Conservation (phyloP, 2,113 vertebrate species). For the Chauna torquata region DNA sequence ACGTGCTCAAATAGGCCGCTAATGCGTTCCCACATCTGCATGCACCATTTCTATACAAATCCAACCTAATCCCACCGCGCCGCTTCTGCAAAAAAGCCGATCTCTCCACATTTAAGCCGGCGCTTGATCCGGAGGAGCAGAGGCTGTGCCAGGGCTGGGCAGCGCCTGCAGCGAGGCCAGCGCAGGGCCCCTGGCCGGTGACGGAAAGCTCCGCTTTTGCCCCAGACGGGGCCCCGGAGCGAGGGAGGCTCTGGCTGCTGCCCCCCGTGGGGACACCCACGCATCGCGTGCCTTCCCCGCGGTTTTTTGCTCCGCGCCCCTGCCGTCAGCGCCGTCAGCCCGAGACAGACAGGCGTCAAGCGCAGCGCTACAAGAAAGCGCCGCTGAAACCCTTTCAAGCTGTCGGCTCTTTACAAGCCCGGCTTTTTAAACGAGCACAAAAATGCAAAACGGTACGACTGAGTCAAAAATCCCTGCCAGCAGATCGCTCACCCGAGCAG, state of each 20-base stretch:
- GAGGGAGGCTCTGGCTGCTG: neutral
- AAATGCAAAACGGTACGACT: neutral
- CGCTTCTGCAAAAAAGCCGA: neutral
- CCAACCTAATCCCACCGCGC: neutral
- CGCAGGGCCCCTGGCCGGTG: too few species aligned
- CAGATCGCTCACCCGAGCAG: neutral
- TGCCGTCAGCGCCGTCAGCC: neutral
- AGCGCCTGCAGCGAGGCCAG: too few species aligned
- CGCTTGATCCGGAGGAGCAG: fast-evolving
- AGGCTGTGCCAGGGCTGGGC: neutral
- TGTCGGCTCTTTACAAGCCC: neutral
- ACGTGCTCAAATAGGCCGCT: too few species aligned
- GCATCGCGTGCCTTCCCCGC: too few species aligned
- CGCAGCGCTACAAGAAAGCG: neutral
- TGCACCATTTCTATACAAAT: fast-evolving
- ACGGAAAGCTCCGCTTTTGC: neutral
- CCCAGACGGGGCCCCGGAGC: neutral
- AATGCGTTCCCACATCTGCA: neutral
- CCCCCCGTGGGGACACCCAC: neutral
- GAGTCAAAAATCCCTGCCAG: neutral
- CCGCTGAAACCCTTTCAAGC: neutral
- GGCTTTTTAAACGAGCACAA: neutral
- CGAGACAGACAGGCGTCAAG: neutral
- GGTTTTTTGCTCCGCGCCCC: neutral
- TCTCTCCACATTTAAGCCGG: fast-evolving